Base-by-base conservation (phyloP, 2,113 vertebrate genomes). In the Nothoprocta perdicaria region DNA sequence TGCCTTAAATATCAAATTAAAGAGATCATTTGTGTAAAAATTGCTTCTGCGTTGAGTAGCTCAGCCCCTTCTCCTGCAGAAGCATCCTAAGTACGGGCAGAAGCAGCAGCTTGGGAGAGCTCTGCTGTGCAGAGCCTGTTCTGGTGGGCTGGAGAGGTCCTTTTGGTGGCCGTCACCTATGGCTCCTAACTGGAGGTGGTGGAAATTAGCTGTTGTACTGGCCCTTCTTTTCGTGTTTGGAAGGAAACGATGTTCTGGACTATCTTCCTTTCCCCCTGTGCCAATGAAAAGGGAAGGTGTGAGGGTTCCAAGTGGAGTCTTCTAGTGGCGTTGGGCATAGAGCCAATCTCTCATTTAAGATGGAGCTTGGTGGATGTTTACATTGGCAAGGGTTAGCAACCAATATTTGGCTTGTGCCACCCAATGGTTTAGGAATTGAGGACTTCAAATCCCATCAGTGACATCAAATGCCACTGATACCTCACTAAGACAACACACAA, bases 221-320 rank as follows among this genome's bases (percentile, higher is more conserved):
- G 15, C 12, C 7, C 18, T 71, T 80, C 48, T 68, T 52, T 26
- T 61, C 14, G 21, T 27, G 66, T 8, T 57, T 8, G 13, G 12
- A 50, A 17, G 22, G n/a, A 77, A 93, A 58, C 10, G 27, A 68
- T 85, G 5, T 17, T 79, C 13, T 67, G 9, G 1, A 11, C 35
- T 35, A 15, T 22, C 33, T 35, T 38, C 41, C 21, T 16, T 0
- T 3, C 6, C 6, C 6, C 1, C 10, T 8, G 1, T 38, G n/a
- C 3, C 43, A 21, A 35, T 27, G 45, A 27, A 73, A 26, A 58
- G 9, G 18, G 55, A 79, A 52, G 16, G 6, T 68, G 4, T 19
- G 23, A 76, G 22, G 31, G 35, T 61, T 80, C 40, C 62, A 74
- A 85, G 12, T 10, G 61, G 6, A 69, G 6, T 43, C 68, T 66